Evolutionary conservation across 2,888 invertebrate species (phyloP).

Genomic region (Lydus trimaculatus): DNA sequence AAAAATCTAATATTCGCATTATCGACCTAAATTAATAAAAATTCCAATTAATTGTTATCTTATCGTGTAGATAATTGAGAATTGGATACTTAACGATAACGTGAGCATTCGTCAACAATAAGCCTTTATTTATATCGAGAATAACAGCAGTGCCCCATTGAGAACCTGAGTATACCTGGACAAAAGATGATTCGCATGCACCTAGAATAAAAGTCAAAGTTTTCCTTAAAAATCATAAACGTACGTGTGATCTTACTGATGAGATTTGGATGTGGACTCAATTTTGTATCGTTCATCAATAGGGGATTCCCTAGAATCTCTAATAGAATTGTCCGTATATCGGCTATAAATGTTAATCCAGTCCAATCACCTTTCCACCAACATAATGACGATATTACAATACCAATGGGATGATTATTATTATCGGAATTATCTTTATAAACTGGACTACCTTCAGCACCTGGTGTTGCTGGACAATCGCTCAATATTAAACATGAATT

Average conservation of each 20-base stretch:
- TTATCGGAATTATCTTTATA: slow-evolving; percentile 48
- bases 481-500: slow-evolving; percentile 65
- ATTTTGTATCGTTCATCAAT: background rate
- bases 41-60: background rate
- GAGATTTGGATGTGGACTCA: background rate
- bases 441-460: slow-evolving; percentile 69
- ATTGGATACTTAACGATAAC: slow-evolving; percentile 58
- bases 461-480: slow-evolving; percentile 67
- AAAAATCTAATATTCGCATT: slow-evolving; percentile 13
- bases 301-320: slow-evolving; percentile 26
- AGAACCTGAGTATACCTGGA: slow-evolving; percentile 66
- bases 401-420: slow-evolving; percentile 57
- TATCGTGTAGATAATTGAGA: background rate
- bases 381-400: slow-evolving; percentile 66
- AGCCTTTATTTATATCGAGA: slow-evolving; percentile 60
- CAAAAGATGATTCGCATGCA: slow-evolving; percentile 62
- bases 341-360: slow-evolving; percentile 67
- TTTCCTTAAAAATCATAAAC: background rate
- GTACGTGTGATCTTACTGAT: slow-evolving; percentile 3
- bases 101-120: slow-evolving; percentile 69
- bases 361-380: slow-evolving; percentile 72
- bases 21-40: slow-evolving; percentile 17
- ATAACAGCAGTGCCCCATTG: slow-evolving; percentile 70
- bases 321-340: slow-evolving; percentile 59
- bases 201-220: slow-evolving; percentile 47